phyloP scores from a whole-genome alignment of 2,797 vertebrate species.

The Oryzias sinensis region DNA sequence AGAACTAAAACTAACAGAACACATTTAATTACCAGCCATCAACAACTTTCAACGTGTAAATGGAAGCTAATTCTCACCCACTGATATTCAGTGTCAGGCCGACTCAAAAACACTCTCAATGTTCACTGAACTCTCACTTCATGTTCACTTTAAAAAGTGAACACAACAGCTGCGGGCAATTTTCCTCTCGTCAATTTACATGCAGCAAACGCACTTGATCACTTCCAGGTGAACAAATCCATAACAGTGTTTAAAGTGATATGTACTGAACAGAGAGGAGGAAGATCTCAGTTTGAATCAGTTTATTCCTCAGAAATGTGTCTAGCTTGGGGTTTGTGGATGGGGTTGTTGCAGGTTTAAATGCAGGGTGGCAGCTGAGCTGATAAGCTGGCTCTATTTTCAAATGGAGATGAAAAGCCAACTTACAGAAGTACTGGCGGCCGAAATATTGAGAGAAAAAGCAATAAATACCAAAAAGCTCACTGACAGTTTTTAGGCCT shows the following conservation, averaged over 20 bases:
- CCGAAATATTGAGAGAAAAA: constrained; percentile 28
- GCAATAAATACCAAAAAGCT: constrained; percentile 38
- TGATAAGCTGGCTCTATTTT: neutral
- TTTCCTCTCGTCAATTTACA: neutral
- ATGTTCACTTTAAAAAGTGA: constrained; percentile 1
- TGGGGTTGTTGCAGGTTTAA: neutral
- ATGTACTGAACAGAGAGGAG: neutral
- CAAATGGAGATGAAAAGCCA: constrained; percentile 7
- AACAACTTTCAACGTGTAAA: constrained; percentile 4
- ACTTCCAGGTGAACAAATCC: neutral
- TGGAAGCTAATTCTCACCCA: neutral
- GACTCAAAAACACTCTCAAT: neutral
- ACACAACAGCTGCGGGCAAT: constrained; percentile 9
- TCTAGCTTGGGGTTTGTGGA: neutral
- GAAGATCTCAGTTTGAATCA: neutral
- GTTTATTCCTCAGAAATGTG: neutral
- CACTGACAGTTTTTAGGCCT: constrained; percentile 20
- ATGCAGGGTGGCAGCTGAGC: neutral
- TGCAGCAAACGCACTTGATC: neutral
- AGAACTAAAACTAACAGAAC: neutral
- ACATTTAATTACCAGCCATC: neutral
- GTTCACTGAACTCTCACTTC: neutral
- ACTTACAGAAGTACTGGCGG: neutral
- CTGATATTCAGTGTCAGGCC: constrained; percentile 1
- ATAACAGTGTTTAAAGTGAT: neutral